phyloP scores from a whole-genome alignment of 2,797 vertebrate genomes.

The Phaenicophaeus curvirostris region DNA sequence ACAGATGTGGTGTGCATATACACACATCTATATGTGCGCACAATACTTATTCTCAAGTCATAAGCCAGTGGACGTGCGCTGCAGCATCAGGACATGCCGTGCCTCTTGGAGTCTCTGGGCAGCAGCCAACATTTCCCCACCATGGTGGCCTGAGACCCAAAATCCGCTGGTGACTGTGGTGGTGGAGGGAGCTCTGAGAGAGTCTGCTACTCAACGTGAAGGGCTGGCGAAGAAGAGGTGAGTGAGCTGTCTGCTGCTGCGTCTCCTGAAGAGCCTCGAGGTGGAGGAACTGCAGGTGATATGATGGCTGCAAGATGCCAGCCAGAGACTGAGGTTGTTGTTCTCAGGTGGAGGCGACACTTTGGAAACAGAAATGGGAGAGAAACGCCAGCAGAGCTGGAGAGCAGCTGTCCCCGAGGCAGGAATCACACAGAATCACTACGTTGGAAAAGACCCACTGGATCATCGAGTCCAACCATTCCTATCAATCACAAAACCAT shows the following conservation, averaged over 20 bases:
- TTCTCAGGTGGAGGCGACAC: not conserved
- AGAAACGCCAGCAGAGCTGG: accelerated
- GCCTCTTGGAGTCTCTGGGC: not conserved
- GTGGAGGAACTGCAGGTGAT: too few relatives aligned
- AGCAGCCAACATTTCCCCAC: not conserved
- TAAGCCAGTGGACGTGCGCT: accelerated
- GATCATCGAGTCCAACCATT: too few relatives aligned
- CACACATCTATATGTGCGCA: too few relatives aligned
- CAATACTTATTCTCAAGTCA: not conserved
- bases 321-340: accelerated
- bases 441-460: too few relatives aligned
- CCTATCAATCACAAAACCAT: too few relatives aligned
- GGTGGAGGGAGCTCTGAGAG: accelerated
- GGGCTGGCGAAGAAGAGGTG: not conserved
- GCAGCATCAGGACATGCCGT: accelerated
- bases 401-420: not conserved
- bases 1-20: too few relatives aligned
- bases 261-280: not conserved
- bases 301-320: accelerated
- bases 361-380: not conserved
- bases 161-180: not conserved
- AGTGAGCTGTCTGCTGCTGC: accelerated
- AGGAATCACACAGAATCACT: too few relatives aligned
- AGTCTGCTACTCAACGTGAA: accelerated
- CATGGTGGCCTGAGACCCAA: accelerated